These are phyloP conservation scores for Apistogramma diplotaenia DNA, from an alignment of 2,113 vertebrate genomes.

Conservation along the genomic window DNA sequence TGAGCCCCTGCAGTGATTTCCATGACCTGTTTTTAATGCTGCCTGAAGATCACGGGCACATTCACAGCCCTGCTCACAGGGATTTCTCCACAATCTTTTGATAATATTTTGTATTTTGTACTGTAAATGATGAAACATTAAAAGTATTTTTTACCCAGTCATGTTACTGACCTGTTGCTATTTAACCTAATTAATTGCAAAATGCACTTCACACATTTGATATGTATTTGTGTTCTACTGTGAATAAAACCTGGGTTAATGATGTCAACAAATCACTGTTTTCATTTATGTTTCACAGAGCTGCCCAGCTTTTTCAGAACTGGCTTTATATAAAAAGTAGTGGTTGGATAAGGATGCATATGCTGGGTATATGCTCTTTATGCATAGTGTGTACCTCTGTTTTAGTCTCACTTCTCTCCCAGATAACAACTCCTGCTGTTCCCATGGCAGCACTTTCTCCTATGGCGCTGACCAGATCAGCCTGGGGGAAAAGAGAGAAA, in stretches of 20 bases:
- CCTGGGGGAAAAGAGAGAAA: constrained; percentile 65
- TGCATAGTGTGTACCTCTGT: constrained; percentile 67
- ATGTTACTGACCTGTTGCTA: background rate
- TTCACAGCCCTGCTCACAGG: background rate
- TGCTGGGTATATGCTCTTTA: background rate
- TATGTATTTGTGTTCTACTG: background rate
- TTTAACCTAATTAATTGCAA: background rate
- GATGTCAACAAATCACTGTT: background rate
- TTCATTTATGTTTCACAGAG: background rate
- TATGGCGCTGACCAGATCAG: constrained; percentile 84
- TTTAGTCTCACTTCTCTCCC: constrained; percentile 77
- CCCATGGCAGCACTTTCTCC: constrained; percentile 90
- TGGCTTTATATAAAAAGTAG: too few relatives aligned
- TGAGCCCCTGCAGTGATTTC: background rate
- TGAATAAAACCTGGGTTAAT: background rate
- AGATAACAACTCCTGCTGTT: constrained; percentile 88
- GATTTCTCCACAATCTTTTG: background rate
- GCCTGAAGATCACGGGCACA: background rate
- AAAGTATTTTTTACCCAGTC: background rate
- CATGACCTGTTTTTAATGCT: fast-evolving
- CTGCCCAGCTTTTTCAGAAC: background rate
- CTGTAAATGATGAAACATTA: background rate
- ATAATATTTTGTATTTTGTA: background rate
- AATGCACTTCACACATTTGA: too few relatives aligned
- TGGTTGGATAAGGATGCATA: background rate